phyloP scores from a whole-genome alignment of 1,140 invertebrate genomes.

The Dolichoris vasculosae region DNA sequence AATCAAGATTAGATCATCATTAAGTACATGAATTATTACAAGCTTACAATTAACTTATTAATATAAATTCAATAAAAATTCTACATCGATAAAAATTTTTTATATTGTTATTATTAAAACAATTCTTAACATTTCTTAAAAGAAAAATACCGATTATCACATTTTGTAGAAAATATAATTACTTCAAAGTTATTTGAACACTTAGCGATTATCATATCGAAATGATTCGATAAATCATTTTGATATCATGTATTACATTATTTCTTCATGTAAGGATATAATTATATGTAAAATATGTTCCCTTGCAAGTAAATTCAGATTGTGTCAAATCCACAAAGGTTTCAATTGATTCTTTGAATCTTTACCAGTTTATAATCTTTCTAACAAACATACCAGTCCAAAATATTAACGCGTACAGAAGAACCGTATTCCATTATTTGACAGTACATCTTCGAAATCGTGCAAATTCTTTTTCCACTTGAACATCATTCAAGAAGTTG shows the following conservation, averaged over 20 bases:
- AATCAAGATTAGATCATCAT: conserved; percentile 14
- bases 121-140: no score
- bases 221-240: no score
- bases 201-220: no score
- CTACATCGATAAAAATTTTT: neutral
- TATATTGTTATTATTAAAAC: no score
- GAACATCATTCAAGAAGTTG: neutral
- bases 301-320: neutral
- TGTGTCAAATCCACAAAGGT: neutral
- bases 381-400: no score
- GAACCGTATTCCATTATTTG: neutral
- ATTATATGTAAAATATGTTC: no score
- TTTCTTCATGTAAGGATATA: no score
- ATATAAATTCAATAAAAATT: neutral
- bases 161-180: no score
- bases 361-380: neutral
- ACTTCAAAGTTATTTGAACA: no score
- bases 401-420: neutral
- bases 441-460: neutral
- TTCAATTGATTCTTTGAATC: neutral
- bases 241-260: no score
- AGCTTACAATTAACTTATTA: neutral
- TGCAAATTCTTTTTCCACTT: neutral
- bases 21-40: neutral
- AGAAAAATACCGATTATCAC: no score